Base-by-base conservation (phyloP, 2,888 invertebrate genomes). In the Sclerodermus sp. region DNA sequence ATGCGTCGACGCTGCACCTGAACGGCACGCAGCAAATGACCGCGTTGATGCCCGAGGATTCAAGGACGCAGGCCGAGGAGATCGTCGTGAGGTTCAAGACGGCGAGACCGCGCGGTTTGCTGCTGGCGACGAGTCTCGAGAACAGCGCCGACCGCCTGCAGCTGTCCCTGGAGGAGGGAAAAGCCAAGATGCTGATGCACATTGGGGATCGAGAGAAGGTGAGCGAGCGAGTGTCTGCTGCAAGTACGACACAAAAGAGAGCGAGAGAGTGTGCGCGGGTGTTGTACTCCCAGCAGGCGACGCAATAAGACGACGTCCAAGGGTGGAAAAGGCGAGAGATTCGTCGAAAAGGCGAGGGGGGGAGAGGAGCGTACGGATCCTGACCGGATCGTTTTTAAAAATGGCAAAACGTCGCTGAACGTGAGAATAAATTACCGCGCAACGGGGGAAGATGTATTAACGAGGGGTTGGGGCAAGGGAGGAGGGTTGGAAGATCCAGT, bases 11-110 rank as follows among this genome's bases (percentile, higher is more conserved):
- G 1, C 81, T 96, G 55, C 88, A 86, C 68, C 87, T 96, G 70
- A 94, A 96, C 72, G 95, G 94, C 32, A 88, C 90, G 17, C 93
- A 96, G 75, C 91, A 92, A 73, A 85, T 96, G 80, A 86, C 88
- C 32, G 86, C 92, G 4, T 82, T 87, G 41, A 79, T 89, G 49
- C 84, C 87, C n/a, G 89, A 89, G 54, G 89, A 90, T 55, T 84
- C 86, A 44, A 81, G 79, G 76, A 90, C 94, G 0, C 93, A 96
- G 77, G 93, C 93, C 0, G 96, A 96, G 76, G 94, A 96, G 73
- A 82, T 96, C 51, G 83, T 90, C 37, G 81, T 96, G 43, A 83
- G 96, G 46, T 96, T 96, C 79, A 85, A 89, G 59, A 96, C 96
- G 2, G 87, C 84, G 17, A 85, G 87, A 53, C 89, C 92, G 1